phyloP scores from a whole-genome alignment of 2,797 vertebrate species.

The Centropyge bicolor region DNA sequence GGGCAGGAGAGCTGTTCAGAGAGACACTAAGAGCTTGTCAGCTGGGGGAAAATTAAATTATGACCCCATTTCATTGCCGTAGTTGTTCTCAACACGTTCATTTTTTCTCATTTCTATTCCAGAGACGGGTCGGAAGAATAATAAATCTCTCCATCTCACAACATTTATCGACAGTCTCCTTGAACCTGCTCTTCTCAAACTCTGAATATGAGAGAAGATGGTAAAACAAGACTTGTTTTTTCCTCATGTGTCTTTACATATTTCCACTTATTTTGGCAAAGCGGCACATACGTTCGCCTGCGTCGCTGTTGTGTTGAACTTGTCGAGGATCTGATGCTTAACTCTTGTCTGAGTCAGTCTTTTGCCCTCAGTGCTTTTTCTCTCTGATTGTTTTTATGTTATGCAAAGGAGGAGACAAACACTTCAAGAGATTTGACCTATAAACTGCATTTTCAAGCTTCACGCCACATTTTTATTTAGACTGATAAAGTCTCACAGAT shows the following conservation, averaged over 20 bases:
- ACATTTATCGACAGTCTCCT: not conserved
- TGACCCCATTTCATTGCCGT: slow-evolving; percentile 62
- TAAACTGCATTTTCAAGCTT: not conserved
- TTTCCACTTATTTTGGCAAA: slow-evolving; percentile 3
- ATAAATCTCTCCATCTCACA: not conserved
- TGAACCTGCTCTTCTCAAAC: not conserved
- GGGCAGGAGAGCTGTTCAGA: slow-evolving; percentile 28
- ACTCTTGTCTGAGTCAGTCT: slow-evolving; percentile 12
- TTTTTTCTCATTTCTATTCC: slow-evolving; percentile 25
- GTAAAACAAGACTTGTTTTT: not conserved
- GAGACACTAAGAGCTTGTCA: slow-evolving; percentile 62
- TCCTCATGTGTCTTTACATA: not conserved
- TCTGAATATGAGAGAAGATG: not conserved
- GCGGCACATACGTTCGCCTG: not conserved
- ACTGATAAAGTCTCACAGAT: not conserved
- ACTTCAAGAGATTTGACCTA: not conserved
- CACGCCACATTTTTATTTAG: not conserved
- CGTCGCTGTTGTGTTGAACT: too few relatives aligned
- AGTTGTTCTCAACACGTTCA: slow-evolving; percentile 38
- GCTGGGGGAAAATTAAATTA: slow-evolving; percentile 70
- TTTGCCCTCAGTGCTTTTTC: not conserved
- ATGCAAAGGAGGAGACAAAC: not conserved
- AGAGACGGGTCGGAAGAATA: slow-evolving; percentile 9
- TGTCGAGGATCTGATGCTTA: not conserved
- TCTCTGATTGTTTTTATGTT: not conserved